phyloP scores from a whole-genome alignment of 2,113 vertebrate genomes.

The Chaetura pelagica region DNA sequence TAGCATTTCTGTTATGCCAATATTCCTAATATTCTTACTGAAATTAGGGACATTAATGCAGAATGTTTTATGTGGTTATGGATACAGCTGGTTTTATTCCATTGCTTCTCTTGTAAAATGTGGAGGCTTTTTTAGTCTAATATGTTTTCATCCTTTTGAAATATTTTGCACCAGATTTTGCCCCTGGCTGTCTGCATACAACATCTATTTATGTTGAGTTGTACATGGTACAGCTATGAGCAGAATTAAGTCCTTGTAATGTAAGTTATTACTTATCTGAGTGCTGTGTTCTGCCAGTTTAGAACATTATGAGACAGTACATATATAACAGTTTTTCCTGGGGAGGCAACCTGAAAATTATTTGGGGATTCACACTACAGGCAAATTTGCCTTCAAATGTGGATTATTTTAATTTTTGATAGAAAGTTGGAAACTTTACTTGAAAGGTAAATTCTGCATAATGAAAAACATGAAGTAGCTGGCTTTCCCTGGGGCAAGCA shows the following conservation, averaged over 20 bases:
- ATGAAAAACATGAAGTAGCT: background rate
- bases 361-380: background rate
- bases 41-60: constrained; percentile 9
- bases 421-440: background rate
- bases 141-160: constrained; percentile 29
- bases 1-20: constrained; percentile 2
- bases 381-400: background rate
- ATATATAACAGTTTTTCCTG: background rate
- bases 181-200: background rate
- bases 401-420: background rate
- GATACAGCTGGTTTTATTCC: constrained; percentile 28
- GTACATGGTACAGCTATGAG: background rate
- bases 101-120: constrained; percentile 8
- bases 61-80: constrained; percentile 33
- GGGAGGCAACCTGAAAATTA: background rate
- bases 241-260: constrained; percentile 5
- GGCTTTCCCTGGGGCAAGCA: background rate
- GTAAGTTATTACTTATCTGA: background rate
- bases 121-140: background rate
- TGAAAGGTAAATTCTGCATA: background rate
- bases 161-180: constrained; percentile 37
- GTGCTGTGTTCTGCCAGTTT: background rate
- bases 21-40: constrained; percentile 14
- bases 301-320: background rate
- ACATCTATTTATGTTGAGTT: background rate